Percentiles rank a stretch among this genome's conserved stretches.
These are phyloP conservation scores for Spilogale gracilis DNA, from an alignment of 2,113 vertebrate species.

Conservation along the genomic window DNA sequence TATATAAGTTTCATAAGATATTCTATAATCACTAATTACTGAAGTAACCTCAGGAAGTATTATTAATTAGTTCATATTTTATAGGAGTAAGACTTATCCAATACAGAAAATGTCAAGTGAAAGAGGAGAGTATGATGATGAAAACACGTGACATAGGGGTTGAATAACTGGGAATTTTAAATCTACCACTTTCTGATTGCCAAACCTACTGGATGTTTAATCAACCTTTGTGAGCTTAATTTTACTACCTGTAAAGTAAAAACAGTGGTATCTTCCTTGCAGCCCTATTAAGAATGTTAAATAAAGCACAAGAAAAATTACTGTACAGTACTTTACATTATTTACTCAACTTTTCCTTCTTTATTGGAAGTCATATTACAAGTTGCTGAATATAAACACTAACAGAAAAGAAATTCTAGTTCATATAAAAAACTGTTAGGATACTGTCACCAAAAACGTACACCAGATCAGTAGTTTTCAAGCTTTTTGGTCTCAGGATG, in stretches of 20 bases:
- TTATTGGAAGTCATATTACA: background rate
- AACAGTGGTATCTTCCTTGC: conserved; percentile 10
- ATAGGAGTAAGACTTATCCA: conserved; percentile 10
- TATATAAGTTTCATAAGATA: background rate
- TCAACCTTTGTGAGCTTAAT: background rate
- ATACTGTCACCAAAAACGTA: conserved; percentile 28
- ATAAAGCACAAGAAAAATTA: conserved; percentile 24
- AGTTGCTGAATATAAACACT: background rate
- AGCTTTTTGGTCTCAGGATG: background rate
- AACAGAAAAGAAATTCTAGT: conserved; percentile 29
- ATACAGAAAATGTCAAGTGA: conserved; percentile 35
- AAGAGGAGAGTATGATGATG: background rate
- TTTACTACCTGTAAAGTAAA: conserved; percentile 40
- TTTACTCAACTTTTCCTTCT: conserved; percentile 27
- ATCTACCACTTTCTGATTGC: background rate
- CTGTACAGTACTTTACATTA: background rate
- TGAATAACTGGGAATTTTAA: conserved; percentile 31
- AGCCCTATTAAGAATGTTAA: background rate
- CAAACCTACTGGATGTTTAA: conserved; percentile 24
- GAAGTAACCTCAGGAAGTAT: background rate
- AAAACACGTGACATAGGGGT: background rate
- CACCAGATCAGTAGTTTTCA: background rate
- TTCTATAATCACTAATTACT: background rate
- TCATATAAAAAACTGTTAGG: background rate
- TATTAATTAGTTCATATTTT: conserved; percentile 32